Conservation (phyloP, 2,888 invertebrate genomes). For the Crematogaster levior region DNA sequence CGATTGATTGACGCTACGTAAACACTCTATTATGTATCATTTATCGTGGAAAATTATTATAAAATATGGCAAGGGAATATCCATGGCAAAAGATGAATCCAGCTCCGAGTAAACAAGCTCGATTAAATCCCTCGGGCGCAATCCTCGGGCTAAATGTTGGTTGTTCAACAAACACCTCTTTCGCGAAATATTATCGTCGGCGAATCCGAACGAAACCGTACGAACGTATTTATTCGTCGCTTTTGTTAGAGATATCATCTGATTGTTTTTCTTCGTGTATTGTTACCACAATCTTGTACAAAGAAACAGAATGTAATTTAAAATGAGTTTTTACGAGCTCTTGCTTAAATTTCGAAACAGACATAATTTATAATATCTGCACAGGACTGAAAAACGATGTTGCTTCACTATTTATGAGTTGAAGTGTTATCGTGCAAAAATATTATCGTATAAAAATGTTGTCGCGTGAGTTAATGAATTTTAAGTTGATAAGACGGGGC, state of each 20-base stretch:
- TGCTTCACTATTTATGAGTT: neutral
- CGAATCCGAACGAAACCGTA: neutral
- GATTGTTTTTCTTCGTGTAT: neutral
- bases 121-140: conserved; percentile 17
- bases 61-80: neutral
- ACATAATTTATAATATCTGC: neutral
- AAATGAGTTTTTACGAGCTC: neutral
- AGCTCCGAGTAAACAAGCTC: neutral
- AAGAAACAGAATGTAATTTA: neutral
- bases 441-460: neutral
- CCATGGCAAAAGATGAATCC: neutral
- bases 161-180: neutral
- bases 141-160: neutral
- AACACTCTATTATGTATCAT: neutral
- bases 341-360: neutral
- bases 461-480: neutral
- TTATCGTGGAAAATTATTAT: neutral
- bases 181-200: neutral
- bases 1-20: neutral
- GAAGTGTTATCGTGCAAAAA: conserved; percentile 4
- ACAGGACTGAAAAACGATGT: neutral
- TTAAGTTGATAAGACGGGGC: neutral
- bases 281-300: neutral
- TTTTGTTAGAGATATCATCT: neutral
- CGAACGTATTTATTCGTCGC: conserved; percentile 17